These are phyloP conservation scores for Horisme vitalbata DNA, from an alignment of 2,888 invertebrate genomes.

Conservation along the genomic window DNA sequence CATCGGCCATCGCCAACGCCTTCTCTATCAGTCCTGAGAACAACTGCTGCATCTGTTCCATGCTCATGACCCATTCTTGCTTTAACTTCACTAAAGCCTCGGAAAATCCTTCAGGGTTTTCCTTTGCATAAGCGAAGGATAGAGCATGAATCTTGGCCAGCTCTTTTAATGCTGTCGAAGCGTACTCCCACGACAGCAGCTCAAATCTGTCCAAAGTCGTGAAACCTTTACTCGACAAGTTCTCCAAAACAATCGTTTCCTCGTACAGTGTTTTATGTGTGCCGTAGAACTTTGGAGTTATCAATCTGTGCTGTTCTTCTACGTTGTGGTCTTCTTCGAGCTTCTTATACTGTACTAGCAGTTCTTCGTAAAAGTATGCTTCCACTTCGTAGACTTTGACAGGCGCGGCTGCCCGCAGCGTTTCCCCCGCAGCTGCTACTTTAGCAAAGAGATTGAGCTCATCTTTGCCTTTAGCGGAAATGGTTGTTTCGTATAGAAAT, in stretches of 20 bases:
- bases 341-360: slow-evolving; percentile 12
- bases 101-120: slow-evolving; percentile 16
- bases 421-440: slow-evolving; percentile 17
- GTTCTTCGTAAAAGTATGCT: slow-evolving; percentile 12
- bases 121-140: slow-evolving; percentile 20
- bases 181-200: slow-evolving; percentile 20
- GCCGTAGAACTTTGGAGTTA: slow-evolving; percentile 14
- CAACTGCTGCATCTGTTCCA: neutral
- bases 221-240: slow-evolving; percentile 16
- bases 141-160: slow-evolving; percentile 24
- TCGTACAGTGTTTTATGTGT: slow-evolving; percentile 1
- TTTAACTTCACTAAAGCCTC: slow-evolving; percentile 3
- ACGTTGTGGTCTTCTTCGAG: slow-evolving; percentile 20
- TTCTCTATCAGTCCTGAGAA: slow-evolving; percentile 9
- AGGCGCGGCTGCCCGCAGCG: slow-evolving; percentile 6
- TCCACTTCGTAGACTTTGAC: slow-evolving; percentile 17
- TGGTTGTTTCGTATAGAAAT: slow-evolving; percentile 15
- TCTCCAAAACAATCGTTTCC: slow-evolving; percentile 21
- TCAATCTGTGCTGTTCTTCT: slow-evolving; percentile 9
- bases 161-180: slow-evolving; percentile 13
- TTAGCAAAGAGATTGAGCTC: slow-evolving; percentile 24
- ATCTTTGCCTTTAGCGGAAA: slow-evolving; percentile 12
- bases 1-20: slow-evolving; percentile 3
- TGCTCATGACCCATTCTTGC: neutral
- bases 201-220: slow-evolving; percentile 12